Conservation (phyloP, 2,888 invertebrate genomes). For the Ophion ellenae region DNA sequence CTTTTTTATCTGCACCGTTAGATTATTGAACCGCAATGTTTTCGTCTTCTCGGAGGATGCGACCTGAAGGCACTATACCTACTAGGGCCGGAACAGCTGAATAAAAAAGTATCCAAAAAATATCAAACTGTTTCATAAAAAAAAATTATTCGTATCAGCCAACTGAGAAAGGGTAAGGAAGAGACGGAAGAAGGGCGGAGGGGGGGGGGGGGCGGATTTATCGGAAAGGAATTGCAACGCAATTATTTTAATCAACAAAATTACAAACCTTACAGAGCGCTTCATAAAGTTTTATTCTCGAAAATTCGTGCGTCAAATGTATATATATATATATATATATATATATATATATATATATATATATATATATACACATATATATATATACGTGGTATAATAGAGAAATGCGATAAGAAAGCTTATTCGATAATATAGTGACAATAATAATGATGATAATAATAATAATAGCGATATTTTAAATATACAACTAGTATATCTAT, state of each 20-base stretch:
- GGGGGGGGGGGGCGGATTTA: not conserved
- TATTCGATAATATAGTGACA: constrained; percentile 70
- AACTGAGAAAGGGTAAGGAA: not conserved
- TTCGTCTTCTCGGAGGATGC: not conserved
- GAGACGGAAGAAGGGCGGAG: not conserved
- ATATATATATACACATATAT: constrained; percentile 65
- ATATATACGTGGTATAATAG: constrained; percentile 78
- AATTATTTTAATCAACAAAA: constrained; percentile 49
- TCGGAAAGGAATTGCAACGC: constrained; percentile 36
- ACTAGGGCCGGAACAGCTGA: too few relatives aligned
- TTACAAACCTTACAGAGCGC: constrained; percentile 75
- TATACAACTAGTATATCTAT: constrained; percentile 37
- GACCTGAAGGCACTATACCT: too few relatives aligned
- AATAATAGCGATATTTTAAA: constrained; percentile 52
- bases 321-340: constrained; percentile 64
- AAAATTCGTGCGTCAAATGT: constrained; percentile 81
- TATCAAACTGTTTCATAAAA: not conserved
- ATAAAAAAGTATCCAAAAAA: too few relatives aligned
- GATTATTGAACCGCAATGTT: constrained; percentile 1
- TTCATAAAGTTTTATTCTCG: constrained; percentile 81
- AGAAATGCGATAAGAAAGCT: constrained; percentile 81
- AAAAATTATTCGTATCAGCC: not conserved
- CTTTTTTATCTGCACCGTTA: not conserved
- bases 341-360: constrained; percentile 67
- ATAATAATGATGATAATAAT: constrained; percentile 61